Base-by-base conservation (phyloP, 2,113 vertebrate species). In the Marcusenius ussheri region DNA sequence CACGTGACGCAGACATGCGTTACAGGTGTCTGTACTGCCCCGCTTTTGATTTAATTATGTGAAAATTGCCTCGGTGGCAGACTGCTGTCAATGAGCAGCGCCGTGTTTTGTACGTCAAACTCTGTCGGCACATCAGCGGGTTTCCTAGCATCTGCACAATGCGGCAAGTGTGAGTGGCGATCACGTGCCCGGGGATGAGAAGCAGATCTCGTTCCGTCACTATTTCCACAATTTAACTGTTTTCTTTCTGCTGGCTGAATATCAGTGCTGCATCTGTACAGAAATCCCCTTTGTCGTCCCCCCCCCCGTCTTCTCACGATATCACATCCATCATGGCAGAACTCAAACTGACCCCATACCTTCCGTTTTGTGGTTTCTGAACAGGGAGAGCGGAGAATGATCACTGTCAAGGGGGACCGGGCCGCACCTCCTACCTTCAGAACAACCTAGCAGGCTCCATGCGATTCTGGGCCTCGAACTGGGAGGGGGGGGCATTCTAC, bases 181-280 rank as follows among this genome's bases (percentile, higher is more conserved):
- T 83, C 53, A 19, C 19, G 24, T 45, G 46, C 62, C 8, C 11
- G n/a, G 27, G 24, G 89, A 90, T n/a, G 46, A 19, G 49, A 53
- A 90, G 46, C 80, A 74, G 53, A 87, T 39, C 58, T 62, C 53
- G 53, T 87, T 42, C 46, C 66, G 58, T 51, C 53, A 90, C 46
- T n/a, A 85, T 56, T 89, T 47, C 83, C 62, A 49, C 35, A n/a
- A 77, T 90, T 49, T 74, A 46, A 51, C 56, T 5, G 2, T 56
- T 47, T 85, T 39, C 46, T 74, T 35, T 87, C 53, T 49, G 83
- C 83, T 35, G 89, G 83, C 83, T 50, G 70, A 90, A 85, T 87
- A 58, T 42, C 83, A 74, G 21, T 13, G 17, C 15, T 42, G 45
- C 58, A 27, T 77, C 21, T 86, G 45, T n/a, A 45, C 83, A 70